Evolutionary conservation across 2,113 vertebrate species (phyloP), one percentile per base, ranked within the genome.

Genomic region (Coptodon rendalli): DNA sequence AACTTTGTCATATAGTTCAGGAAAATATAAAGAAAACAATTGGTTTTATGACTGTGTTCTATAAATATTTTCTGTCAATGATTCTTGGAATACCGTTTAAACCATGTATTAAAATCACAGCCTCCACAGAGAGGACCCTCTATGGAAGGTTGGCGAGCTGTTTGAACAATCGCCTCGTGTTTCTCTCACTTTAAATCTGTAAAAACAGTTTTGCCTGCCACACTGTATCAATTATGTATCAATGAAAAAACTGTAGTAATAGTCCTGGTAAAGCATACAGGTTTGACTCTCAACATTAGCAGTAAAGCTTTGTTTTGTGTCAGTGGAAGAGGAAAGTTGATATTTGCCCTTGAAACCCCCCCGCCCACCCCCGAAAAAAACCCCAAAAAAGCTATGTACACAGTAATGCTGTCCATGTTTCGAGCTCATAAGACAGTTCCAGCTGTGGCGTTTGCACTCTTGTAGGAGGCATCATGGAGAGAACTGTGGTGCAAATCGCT

Each of bases 401-500:
- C n/a, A 54, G 52, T 54, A 54, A 78, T 29, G 36, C 14, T 79
- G 14, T 54, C 29, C 27, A 2, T 57, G 73, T 82, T 31, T 52
- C 59, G 82, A 40, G 92, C 91, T 83, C 52, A 93, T 85, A 88
- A 86, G 81, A 66, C 63, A 14, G 43, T 29, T 86, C 81, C 11
- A 63, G 13, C 59, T 13, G 27, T 38, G n/a, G 38, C 17, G 11
- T 9, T n/a, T 81, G 48, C 87, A 92, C 16, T 91, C 50, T 36
- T 56, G 38, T 56, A 22, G 38, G 38, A 53, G 22, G 10, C 57
- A 80, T 78, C 57, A 96, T 96, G 95, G 82, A 56, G 80, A 92
- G 68, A 61, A 27, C 84, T 54, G 76, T 82, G 84, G 9, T 89
- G 34, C 83, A 38, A 27, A 7, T 93, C 34, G 22, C 52, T 45